Percentiles rank a stretch among this genome's conserved stretches.
These are phyloP conservation scores for Acropora yongei DNA, from an alignment of 64 coral and sea anemone species.

Conservation along the genomic window DNA sequence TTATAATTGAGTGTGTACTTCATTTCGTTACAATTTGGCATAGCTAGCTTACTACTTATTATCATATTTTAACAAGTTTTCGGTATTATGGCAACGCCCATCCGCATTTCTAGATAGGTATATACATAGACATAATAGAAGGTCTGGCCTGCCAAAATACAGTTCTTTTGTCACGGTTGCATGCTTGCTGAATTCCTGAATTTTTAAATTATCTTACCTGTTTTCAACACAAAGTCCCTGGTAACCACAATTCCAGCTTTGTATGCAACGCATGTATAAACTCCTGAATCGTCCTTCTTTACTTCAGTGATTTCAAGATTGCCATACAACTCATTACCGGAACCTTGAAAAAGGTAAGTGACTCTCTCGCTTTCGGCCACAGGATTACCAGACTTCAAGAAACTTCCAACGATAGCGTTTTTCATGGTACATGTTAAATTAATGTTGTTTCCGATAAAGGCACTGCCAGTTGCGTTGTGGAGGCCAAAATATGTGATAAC, in stretches of 20 bases:
- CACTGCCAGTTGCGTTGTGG: not conserved
- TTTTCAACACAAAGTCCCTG: not conserved
- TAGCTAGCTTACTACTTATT: too few relatives aligned
- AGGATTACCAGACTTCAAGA: not conserved
- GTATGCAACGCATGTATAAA: conserved; percentile 5
- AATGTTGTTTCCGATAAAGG: too few relatives aligned
- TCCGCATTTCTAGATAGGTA: too few relatives aligned
- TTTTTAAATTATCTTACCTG: not conserved
- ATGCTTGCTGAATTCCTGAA: too few relatives aligned
- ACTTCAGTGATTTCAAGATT: not conserved
- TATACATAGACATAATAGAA: too few relatives aligned
- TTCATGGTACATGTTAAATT: not conserved
- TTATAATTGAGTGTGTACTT: too few relatives aligned
- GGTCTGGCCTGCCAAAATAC: too few relatives aligned
- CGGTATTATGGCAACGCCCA: too few relatives aligned
- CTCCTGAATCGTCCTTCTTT: not conserved
- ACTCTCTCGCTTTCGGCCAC: not conserved
- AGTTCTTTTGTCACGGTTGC: too few relatives aligned
- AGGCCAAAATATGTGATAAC: conserved; percentile 3
- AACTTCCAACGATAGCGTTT: not conserved
- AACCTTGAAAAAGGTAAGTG: not conserved
- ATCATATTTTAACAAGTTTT: too few relatives aligned
- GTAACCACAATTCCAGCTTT: not conserved
- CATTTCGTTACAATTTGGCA: too few relatives aligned
- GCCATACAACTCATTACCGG: not conserved